A percentile compares a stretch with the other conserved stretches of the same genome.
phyloP scores from a whole-genome alignment of 2,888 invertebrate genomes.

The Dugesia japonica region DNA sequence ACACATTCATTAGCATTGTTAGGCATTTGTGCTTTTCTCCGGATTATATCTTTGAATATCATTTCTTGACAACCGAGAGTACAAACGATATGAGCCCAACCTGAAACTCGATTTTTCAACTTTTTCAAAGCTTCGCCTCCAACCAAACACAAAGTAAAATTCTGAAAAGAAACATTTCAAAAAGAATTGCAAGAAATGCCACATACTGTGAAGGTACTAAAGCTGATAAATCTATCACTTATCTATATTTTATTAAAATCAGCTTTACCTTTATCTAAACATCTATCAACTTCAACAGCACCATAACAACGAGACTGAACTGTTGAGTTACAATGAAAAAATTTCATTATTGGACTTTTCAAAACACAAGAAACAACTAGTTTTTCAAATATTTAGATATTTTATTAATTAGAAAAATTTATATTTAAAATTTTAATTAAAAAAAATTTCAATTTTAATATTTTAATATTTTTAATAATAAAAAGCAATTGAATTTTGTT shows the following conservation, averaged over 20 bases:
- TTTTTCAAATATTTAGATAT: too few species aligned
- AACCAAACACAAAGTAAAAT: slow-evolving; percentile 22
- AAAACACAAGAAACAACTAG: neutral
- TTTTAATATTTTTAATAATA: too few species aligned
- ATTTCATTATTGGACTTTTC: neutral
- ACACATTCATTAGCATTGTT: slow-evolving; percentile 1
- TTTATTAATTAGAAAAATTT: too few species aligned
- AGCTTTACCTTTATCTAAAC: neutral
- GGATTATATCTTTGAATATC: too few species aligned
- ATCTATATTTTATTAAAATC: neutral
- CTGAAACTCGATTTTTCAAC: neutral
- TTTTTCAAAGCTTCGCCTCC: slow-evolving; percentile 27
- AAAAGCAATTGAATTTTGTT: too few species aligned
- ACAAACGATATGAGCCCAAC: too few species aligned
- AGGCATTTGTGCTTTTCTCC: slow-evolving; percentile 1
- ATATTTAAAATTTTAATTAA: too few species aligned
- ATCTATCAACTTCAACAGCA: neutral
- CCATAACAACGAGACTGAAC: slow-evolving; percentile 28
- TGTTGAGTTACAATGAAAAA: neutral
- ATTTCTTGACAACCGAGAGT: too few species aligned
- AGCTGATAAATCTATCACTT: neutral
- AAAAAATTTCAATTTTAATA: too few species aligned
- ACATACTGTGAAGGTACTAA: too few species aligned
- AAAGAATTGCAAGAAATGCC: too few species aligned
- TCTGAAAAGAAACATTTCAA: slow-evolving; percentile 44